Conservation (phyloP, 2,888 invertebrate genomes). For the Frankliniella fusca region DNA sequence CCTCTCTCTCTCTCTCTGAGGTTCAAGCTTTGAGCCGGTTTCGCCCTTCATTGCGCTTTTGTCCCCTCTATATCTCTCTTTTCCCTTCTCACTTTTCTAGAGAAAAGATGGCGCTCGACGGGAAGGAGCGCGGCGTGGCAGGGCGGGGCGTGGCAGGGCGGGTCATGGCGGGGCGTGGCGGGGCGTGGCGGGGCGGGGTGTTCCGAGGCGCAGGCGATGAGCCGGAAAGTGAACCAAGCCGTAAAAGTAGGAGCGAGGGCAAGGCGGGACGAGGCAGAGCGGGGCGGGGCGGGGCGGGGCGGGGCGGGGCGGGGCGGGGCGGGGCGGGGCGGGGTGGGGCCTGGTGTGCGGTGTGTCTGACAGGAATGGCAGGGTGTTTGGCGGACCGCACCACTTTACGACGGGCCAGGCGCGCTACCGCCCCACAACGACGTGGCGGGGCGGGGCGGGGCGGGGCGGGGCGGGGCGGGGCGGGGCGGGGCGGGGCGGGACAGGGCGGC, state of each 20-base stretch:
- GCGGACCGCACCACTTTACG: too few relatives aligned
- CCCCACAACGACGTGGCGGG: background rate
- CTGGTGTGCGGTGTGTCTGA: background rate
- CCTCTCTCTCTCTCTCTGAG: too few relatives aligned
- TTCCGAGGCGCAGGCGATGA: background rate
- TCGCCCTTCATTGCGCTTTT: too few relatives aligned
- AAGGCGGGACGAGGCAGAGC: background rate
- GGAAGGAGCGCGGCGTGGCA: too few relatives aligned
- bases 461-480: background rate
- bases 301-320: background rate
- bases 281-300: background rate
- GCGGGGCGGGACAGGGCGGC: background rate
- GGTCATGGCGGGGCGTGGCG: background rate
- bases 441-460: background rate
- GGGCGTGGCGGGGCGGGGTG: background rate
- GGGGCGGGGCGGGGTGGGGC: background rate
- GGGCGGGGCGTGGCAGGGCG: background rate
- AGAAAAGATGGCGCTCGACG: background rate
- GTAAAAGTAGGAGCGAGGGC: background rate
- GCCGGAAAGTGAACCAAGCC: constrained; percentile 19
- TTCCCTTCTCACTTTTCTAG: background rate
- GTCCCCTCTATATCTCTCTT: too few relatives aligned
- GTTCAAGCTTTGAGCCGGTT: too few relatives aligned
- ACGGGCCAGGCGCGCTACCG: too few relatives aligned
- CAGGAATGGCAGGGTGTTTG: too few relatives aligned